Evolutionary conservation across 2,797 vertebrate species (phyloP).

Genomic region (Melanotaenia maccullochi): DNA sequence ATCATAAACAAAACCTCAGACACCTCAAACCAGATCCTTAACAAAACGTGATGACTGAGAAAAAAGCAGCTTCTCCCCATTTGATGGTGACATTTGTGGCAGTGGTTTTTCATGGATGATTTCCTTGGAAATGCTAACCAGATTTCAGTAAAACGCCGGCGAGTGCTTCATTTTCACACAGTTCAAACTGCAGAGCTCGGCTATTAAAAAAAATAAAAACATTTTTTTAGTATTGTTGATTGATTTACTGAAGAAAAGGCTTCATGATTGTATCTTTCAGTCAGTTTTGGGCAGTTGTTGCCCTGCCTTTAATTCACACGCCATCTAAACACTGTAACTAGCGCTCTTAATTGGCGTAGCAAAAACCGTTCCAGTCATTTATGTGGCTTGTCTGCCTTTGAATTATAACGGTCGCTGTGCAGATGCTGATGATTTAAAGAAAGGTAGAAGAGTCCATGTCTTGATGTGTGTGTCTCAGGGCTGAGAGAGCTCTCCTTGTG

Average conservation of each 20-base stretch:
- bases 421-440: not conserved
- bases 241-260: conserved; percentile 6
- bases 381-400: not conserved
- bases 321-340: not conserved
- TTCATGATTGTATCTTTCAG: conserved; percentile 1
- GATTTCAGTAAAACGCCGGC: conserved; percentile 13
- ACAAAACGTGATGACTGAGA: conserved; percentile 14
- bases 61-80: conserved; percentile 29
- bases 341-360: not conserved
- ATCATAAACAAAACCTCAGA: conserved; percentile 40
- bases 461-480: conserved; percentile 15
- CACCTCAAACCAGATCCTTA: conserved; percentile 38
- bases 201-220: not conserved
- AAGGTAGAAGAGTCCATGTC: not conserved
- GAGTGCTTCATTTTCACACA: conserved; percentile 39
- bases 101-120: conserved; percentile 17
- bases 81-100: conserved; percentile 22
- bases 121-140: conserved; percentile 29
- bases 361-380: conserved; percentile 7
- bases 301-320: not conserved
- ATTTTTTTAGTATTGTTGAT: not conserved
- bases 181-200: conserved; percentile 10
- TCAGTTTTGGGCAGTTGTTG: not conserved
- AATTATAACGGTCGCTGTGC: not conserved
- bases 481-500: conserved; percentile 33